Evolutionary conservation across 2,797 vertebrate species (phyloP).

Genomic region (Potorous gilbertii): DNA sequence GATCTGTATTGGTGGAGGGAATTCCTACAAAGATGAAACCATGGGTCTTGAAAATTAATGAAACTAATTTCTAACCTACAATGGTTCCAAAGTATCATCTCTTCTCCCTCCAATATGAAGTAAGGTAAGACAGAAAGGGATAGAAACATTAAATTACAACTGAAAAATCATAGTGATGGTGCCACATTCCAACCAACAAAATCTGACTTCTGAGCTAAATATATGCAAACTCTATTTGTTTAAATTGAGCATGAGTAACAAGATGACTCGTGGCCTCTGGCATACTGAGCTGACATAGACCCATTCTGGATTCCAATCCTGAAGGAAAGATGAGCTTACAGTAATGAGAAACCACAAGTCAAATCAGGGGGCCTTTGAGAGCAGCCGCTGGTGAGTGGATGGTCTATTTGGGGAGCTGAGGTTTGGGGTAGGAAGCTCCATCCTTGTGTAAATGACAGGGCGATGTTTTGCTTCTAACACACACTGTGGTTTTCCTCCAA

Average conservation of each 20-base stretch:
- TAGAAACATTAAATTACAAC: neutral
- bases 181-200: neutral
- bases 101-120: neutral
- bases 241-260: neutral
- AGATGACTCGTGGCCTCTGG: neutral
- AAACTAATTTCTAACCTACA: neutral
- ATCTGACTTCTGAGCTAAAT: conserved; percentile 24
- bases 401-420: neutral
- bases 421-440: neutral
- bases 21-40: neutral
- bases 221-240: neutral
- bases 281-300: neutral
- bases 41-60: conserved; percentile 1
- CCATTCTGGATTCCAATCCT: neutral
- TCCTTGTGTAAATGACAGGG: conserved; percentile 35
- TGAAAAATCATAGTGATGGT: conserved; percentile 21
- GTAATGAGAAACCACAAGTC: neutral
- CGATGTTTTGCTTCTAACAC: neutral
- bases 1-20: neutral
- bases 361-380: neutral
- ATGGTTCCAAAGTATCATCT: neutral
- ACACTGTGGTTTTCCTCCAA: conserved; percentile 31
- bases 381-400: neutral
- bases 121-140: neutral
- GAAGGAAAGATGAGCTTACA: neutral